Conservation (phyloP, 53 echinoderm and acorn worm species). For the Zoroaster sp. region DNA sequence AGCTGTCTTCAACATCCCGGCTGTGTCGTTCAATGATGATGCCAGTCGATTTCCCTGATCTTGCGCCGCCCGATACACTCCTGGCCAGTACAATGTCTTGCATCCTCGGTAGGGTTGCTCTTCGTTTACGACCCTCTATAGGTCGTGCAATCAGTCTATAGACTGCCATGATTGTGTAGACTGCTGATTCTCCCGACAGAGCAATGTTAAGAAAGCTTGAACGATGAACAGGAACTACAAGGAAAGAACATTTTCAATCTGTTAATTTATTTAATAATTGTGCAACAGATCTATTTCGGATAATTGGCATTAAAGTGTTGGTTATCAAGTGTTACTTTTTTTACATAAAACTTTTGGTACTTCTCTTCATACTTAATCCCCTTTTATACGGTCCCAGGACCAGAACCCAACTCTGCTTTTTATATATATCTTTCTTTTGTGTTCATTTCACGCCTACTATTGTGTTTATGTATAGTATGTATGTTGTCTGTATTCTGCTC, state of each 20-base stretch:
- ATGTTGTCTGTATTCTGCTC: no score
- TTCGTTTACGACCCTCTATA: neutral
- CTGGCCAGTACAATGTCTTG: slow-evolving; percentile 8
- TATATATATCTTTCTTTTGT: no score
- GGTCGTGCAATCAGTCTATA: slow-evolving; percentile 58
- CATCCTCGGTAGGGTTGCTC: neutral
- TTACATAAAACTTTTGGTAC: no score
- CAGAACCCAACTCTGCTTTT: no score
- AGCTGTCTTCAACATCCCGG: slow-evolving; percentile 66
- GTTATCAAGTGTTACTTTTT: no score
- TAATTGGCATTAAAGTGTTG: no score
- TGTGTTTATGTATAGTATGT: no score
- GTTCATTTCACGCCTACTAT: no score
- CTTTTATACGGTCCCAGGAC: no score
- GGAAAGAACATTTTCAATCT: neutral
- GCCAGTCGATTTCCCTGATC: neutral
- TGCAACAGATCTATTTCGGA: no score
- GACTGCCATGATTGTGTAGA: slow-evolving; percentile 77
- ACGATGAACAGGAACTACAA: slow-evolving; percentile 70
- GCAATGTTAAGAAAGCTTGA: slow-evolving; percentile 71
- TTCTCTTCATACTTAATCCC: no score
- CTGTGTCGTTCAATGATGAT: slow-evolving; percentile 12
- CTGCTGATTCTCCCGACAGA: slow-evolving; percentile 57
- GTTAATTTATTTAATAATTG: neutral
- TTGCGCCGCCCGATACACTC: neutral